A percentile compares a stretch with the other conserved stretches of the same genome.
Conservation (phyloP, 2,888 invertebrate genomes). For the Cremastobaeus sp. region DNA sequence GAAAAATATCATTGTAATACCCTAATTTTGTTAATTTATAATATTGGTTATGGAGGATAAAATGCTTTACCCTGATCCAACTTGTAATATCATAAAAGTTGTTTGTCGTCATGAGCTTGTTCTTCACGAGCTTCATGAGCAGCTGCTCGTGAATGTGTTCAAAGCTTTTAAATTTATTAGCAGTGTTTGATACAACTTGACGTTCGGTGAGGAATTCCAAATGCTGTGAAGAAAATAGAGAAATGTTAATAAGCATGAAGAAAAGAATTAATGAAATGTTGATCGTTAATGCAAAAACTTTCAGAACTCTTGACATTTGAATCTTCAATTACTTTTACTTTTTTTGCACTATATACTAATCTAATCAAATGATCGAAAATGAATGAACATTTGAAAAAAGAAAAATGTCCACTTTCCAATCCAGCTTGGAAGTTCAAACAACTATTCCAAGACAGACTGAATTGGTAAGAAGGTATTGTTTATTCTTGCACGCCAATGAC, state of each 20-base stretch:
- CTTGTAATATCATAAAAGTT: constrained; percentile 81
- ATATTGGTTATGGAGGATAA: constrained; percentile 19
- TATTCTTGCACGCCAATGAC: constrained; percentile 77
- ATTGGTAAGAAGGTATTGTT: constrained; percentile 73
- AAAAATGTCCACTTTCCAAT: constrained; percentile 47
- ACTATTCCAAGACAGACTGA: constrained; percentile 26
- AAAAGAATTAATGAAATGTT: not conserved
- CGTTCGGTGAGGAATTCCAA: constrained; percentile 79
- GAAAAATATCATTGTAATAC: not conserved
- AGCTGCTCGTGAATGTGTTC: constrained; percentile 80
- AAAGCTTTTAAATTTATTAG: constrained; percentile 67
- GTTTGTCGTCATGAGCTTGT: constrained; percentile 80
- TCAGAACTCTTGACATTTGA: constrained; percentile 74
- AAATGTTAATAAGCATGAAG: not conserved
- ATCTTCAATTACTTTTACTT: too few species aligned
- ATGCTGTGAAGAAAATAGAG: constrained; percentile 75
- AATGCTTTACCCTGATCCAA: constrained; percentile 82
- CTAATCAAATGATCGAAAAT: not conserved
- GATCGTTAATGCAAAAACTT: not conserved
- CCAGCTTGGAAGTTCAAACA: constrained; percentile 16
- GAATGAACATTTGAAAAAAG: not conserved
- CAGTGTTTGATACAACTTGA: constrained; percentile 44
- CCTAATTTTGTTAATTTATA: not conserved
- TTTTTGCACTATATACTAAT: too few species aligned
- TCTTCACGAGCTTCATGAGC: too few species aligned